Base-by-base conservation (phyloP, 2,888 invertebrate species). In the Synanthedon myopaeformis region DNA sequence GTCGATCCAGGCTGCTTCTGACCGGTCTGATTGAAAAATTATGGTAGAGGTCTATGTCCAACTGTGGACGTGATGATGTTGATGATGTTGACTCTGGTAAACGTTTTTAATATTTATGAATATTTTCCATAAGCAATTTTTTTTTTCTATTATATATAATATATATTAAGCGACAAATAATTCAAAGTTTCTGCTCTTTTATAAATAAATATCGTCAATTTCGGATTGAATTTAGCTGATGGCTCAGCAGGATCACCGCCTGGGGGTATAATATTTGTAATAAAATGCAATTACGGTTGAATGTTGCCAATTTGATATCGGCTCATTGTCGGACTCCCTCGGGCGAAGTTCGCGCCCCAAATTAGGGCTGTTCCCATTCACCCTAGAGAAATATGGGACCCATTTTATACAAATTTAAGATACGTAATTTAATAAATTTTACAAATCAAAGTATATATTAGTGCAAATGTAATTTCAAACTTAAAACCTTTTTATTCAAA, bases 261-360 rank as follows among this genome's bases (percentile, higher is more conserved):
- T 54, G 52, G 54, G 62, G 65, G 63, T 61, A 58, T 61, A 65
- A 69, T 67, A 60, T 54, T 65, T 63, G 60, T 63, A 63, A 69
- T 67, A 67, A 69, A 73, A 70, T 67, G 70, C 69, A 78, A 79
- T 79, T 82, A 81, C 73, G 67, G 58, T 61, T 64, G 55, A 53
- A 73, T 74, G 70, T 73, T 74, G 78, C 76, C 77, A 77, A 78
- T 79, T 80, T 77, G 66, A 74, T 74, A 73, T 69, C 58, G 63
- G 66, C 66, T 69, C 69, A 69, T 74, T 76, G 70, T 70, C 61
- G 59, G 45, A 13, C 53, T 56, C 64, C 75, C 71, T 66, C 54
- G 54, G 67, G 70, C 67, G 53, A 55, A 61, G 61, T 62, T 65
- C 62, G 61, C 68, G 65, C 66, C 66, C 71, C 65, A 51, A 56